These are phyloP conservation scores for Encarsia formosa DNA, from an alignment of 2,888 invertebrate genomes.

Conservation along the genomic window DNA sequence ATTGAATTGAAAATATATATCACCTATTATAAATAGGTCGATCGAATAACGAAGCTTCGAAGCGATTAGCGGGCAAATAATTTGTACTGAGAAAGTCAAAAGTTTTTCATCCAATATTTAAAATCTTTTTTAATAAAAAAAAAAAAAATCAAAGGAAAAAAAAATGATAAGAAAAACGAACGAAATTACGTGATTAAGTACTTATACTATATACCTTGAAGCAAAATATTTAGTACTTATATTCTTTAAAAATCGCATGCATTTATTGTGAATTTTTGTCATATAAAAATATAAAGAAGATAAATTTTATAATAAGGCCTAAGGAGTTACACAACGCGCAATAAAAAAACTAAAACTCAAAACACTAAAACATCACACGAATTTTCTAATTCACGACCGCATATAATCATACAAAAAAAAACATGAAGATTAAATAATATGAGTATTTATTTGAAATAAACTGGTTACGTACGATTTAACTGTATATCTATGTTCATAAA, in stretches of 20 bases:
- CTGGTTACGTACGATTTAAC: slow-evolving; percentile 22
- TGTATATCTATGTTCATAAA: slow-evolving; percentile 33
- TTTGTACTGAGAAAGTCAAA: slow-evolving; percentile 22
- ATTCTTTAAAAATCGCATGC: slow-evolving; percentile 22
- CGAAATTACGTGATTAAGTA: slow-evolving; percentile 2
- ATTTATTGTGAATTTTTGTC: slow-evolving; percentile 20
- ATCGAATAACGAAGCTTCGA: slow-evolving; percentile 28
- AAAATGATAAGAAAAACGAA: slow-evolving; percentile 3
- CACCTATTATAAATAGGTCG: slow-evolving; percentile 22
- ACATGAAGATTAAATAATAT: slow-evolving; percentile 25
- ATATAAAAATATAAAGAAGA: slow-evolving; percentile 1
- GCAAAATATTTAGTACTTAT: slow-evolving; percentile 12
- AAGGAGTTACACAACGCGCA: slow-evolving; percentile 24
- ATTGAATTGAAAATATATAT: slow-evolving; percentile 14
- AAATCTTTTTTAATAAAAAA: slow-evolving; percentile 1
- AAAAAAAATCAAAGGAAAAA: slow-evolving; percentile 5
- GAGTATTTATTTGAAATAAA: slow-evolving; percentile 19
- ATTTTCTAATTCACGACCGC: slow-evolving; percentile 5
- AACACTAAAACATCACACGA: not conserved
- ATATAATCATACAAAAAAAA: slow-evolving; percentile 2
- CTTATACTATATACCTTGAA: not conserved
- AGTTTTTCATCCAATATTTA: not conserved
- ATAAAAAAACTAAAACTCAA: slow-evolving; percentile 11
- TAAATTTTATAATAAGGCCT: slow-evolving; percentile 23
- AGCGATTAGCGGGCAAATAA: slow-evolving; percentile 17